Base-by-base conservation (phyloP, 2,888 invertebrate genomes). In the Calephelis perditalis region DNA sequence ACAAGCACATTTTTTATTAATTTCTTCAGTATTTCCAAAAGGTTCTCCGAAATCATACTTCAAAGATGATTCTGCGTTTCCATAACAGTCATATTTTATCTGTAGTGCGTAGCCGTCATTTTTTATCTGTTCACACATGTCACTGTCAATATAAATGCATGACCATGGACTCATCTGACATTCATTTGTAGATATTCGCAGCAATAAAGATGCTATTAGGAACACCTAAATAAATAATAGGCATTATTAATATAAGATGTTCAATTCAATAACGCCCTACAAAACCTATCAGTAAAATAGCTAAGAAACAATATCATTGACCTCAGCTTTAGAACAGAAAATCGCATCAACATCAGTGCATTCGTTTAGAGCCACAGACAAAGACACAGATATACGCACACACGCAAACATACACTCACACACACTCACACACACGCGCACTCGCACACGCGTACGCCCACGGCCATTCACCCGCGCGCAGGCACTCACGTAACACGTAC, bases 81-180 rank as follows among this genome's bases (percentile, higher is more conserved):
- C 9, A 52, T 10, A 52, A 52, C 15, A 5, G 49, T 52, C 49
- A 52, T 35, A 26, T 49, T 5, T 35, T 10, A 49, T 49, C 26
- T 49, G 49, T 49, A 49, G 4, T 9, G 26, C 26, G 5, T 26
- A 49, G 10, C 15, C 49, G 10, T 49, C 49, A 35, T 52, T 52
- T 7, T 35, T 52, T 52, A 52, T 52, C 26, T 52, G 49, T 52
- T 5, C 49, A 52, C 49, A 52, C 15, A 11, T 9, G 49, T 52
- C 49, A 52, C 11, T 35, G 49, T 52, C 49, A 11, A 52, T 52
- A 11, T 26, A 9, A 26, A 40, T 5, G 40, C 49, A 52, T 2
- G 26, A 5, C 9, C 9, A 26, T 26, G 5, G 15, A 9, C 49
- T 8, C 26, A 26, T 15, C 5, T 52, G 10, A 52, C 49, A 52